Conservation (phyloP, 2,113 vertebrate species). For the Nansenia antarctica region DNA sequence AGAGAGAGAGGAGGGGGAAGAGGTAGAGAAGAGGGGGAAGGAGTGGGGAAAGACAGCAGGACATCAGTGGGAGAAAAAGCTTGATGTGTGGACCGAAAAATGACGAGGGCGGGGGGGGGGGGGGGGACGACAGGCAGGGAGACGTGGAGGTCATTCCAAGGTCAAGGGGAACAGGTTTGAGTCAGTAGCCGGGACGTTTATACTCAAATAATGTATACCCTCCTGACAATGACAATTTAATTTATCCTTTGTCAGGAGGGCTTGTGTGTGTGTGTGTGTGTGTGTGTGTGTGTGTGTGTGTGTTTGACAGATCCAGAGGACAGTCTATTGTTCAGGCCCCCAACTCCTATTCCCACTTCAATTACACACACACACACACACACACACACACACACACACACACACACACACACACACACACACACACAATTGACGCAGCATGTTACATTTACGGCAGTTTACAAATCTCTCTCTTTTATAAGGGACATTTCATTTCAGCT, state of each 20-base stretch:
- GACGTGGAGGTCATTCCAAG: conserved; percentile 21
- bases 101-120: background rate
- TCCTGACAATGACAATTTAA: too few relatives aligned
- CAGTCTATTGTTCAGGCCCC: conserved; percentile 46
- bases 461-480: background rate
- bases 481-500: conserved; percentile 36
- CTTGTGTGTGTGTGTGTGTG: background rate
- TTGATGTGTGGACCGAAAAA: background rate
- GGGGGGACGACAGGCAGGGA: background rate
- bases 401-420: conserved; percentile 5
- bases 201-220: too few relatives aligned
- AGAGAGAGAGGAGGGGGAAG: background rate
- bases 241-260: conserved; percentile 33
- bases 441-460: conserved; percentile 19
- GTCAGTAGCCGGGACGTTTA: conserved; percentile 39
- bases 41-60: background rate
- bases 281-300: background rate
- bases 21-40: background rate
- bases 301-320: conserved; percentile 52
- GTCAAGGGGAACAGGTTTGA: conserved; percentile 39
- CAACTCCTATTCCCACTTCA: conserved; percentile 53
- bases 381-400: background rate
- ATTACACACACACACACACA: conserved; percentile 36
- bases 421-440: background rate
- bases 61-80: background rate